Evolutionary conservation across 35 echinoderm and acorn worm species (phyloP).

Genomic region (Heliocidaris tuberculata): DNA sequence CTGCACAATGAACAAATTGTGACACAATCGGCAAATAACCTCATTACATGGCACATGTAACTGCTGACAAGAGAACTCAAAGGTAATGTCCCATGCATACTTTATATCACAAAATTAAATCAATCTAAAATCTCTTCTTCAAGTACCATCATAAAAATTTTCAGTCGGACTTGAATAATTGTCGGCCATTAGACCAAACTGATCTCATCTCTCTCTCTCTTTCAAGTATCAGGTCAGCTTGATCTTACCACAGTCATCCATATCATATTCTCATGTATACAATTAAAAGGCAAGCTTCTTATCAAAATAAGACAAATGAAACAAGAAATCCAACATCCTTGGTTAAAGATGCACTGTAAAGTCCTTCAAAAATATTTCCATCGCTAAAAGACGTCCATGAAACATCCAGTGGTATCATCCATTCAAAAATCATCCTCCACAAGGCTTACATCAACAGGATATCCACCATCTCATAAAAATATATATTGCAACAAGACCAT

Average conservation of each 20-base stretch:
- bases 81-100: not conserved
- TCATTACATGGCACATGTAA: not conserved
- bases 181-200: not conserved
- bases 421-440: not conserved
- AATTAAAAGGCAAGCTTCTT: conserved; percentile 18
- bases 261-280: not conserved
- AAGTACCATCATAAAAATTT: not conserved
- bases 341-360: not conserved
- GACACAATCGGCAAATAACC: not conserved
- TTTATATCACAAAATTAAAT: not conserved
- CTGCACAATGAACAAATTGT: not conserved
- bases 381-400: not conserved
- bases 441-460: not conserved
- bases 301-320: conserved; percentile 4
- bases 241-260: not conserved
- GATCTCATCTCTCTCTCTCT: not conserved
- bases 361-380: not conserved
- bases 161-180: not conserved
- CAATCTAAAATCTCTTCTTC: not conserved
- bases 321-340: conserved; percentile 4
- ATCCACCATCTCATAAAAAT: not conserved
- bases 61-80: not conserved
- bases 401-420: not conserved
- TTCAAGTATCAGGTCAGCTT: not conserved
- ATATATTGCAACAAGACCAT: not conserved